Evolutionary conservation across 2,797 vertebrate species (phyloP).

Genomic region (Diplodus puntazzo): DNA sequence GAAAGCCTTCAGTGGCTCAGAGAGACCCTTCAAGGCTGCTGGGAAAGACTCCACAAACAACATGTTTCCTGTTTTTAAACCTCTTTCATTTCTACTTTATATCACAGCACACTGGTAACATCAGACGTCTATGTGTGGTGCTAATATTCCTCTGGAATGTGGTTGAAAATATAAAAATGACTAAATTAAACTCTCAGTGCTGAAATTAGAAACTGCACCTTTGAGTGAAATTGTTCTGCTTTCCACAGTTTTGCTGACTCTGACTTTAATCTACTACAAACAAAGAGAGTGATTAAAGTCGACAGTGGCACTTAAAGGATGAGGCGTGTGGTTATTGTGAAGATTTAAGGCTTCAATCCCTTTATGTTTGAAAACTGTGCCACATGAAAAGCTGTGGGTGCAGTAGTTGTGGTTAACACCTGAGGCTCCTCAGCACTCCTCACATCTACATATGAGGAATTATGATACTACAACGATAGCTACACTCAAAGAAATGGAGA

Average conservation of each 20-base stretch:
- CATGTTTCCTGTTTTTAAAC: background rate
- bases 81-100: background rate
- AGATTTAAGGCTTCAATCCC: conserved; percentile 14
- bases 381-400: conserved; percentile 10
- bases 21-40: background rate
- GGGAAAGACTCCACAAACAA: background rate
- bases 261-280: background rate
- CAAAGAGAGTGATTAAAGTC: conserved; percentile 1
- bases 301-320: background rate
- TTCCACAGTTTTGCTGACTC: background rate
- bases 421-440: background rate
- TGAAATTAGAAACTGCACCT: conserved; percentile 1
- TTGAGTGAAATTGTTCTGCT: background rate
- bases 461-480: background rate
- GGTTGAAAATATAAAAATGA: background rate
- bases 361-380: background rate
- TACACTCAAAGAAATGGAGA: too few relatives aligned
- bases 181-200: background rate
- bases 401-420: conserved; percentile 13
- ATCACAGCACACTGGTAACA: background rate
- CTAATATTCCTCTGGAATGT: too few relatives aligned
- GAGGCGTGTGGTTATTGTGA: background rate
- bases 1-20: background rate
- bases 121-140: background rate
- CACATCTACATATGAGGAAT: background rate